Conservation (phyloP, 2,113 vertebrate species). For the Sturnira hondurensis region DNA sequence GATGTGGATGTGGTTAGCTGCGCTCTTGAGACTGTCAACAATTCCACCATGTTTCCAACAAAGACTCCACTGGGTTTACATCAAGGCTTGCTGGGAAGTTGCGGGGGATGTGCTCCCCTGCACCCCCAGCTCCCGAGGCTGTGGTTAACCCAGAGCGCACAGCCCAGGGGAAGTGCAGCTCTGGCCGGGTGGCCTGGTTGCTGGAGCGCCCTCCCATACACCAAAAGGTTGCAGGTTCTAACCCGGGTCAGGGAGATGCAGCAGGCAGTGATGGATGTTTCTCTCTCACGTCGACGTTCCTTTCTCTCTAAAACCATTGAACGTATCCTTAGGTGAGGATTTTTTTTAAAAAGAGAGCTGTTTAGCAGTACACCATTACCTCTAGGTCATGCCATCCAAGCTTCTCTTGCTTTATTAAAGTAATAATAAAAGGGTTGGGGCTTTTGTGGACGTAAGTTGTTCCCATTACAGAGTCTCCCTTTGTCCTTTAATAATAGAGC, state of each 20-base stretch:
- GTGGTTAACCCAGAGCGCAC: not conserved
- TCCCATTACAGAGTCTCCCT: not conserved
- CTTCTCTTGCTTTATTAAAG: not conserved
- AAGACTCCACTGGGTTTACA: not conserved
- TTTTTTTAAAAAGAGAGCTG: not conserved
- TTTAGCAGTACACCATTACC: too few species aligned
- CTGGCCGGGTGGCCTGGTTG: too few species aligned
- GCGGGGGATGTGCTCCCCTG: not conserved
- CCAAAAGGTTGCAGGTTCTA: too few species aligned
- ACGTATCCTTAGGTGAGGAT: too few species aligned
- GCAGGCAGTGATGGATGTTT: too few species aligned
- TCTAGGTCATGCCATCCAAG: not conserved
- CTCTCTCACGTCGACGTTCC: too few species aligned
- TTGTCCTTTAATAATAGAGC: not conserved
- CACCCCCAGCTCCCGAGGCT: not conserved
- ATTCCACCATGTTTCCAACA: not conserved
- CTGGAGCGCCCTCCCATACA: too few species aligned
- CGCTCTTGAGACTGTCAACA: not conserved
- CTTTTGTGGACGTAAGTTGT: not conserved
- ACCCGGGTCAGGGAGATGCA: too few species aligned
- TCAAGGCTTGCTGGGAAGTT: not conserved
- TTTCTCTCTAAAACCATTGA: too few species aligned
- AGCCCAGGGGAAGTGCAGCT: not conserved
- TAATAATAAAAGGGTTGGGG: not conserved
- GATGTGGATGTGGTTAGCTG: not conserved